Conservation (phyloP, 1,140 invertebrate genomes). For the Panonychus citri region DNA sequence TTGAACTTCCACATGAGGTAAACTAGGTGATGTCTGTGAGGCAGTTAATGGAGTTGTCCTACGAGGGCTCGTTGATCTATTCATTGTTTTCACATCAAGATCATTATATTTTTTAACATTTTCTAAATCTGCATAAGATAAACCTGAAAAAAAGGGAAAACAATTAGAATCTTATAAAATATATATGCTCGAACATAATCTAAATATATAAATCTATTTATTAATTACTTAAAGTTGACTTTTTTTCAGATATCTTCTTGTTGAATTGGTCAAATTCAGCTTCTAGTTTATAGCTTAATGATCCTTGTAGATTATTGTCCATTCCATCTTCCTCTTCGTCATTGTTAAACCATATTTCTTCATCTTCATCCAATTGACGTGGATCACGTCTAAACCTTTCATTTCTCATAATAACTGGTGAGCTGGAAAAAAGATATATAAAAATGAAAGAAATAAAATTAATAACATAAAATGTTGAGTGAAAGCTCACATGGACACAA, state of each 20-base stretch:
- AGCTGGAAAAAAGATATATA: constrained; percentile 19
- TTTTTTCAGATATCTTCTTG: constrained; percentile 26
- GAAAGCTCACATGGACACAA: background rate
- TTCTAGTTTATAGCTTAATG: constrained; percentile 26
- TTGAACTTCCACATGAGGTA: constrained; percentile 13
- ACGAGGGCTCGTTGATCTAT: constrained; percentile 11
- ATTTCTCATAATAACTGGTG: constrained; percentile 46
- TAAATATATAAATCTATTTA: no score
- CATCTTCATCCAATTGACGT: constrained; percentile 78
- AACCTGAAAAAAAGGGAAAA: background rate
- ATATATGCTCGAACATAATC: background rate
- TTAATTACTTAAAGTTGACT: constrained; percentile 14
- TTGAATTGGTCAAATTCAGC: constrained; percentile 34
- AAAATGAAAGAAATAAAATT: background rate
- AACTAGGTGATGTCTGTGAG: constrained; percentile 12
- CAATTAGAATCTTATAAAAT: background rate
- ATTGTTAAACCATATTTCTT: constrained; percentile 97
- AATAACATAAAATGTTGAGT: background rate
- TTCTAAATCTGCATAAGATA: constrained; percentile 1
- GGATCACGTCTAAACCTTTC: constrained; percentile 68
- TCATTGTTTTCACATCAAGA: constrained; percentile 11
- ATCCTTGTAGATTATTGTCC: constrained; percentile 28
- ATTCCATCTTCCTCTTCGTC: constrained; percentile 58
- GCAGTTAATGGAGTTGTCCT: constrained; percentile 6
- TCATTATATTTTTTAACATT: constrained; percentile 6